Evolutionary conservation across 2,888 invertebrate species (phyloP).

Genomic region (Pandemis heparana): DNA sequence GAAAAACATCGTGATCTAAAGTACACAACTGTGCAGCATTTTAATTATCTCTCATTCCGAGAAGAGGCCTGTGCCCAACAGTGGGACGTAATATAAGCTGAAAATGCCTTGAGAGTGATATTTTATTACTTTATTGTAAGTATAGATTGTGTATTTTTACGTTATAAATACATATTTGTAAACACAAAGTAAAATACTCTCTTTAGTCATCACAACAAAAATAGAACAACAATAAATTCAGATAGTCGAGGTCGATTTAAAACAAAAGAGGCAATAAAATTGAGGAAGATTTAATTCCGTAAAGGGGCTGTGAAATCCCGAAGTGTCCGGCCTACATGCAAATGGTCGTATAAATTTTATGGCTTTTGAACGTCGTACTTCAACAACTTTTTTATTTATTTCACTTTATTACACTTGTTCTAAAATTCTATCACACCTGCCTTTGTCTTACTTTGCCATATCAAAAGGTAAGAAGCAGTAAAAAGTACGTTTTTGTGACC

Average conservation of each 20-base stretch:
- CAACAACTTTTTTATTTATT: constrained; percentile 44
- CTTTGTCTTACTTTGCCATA: constrained; percentile 36
- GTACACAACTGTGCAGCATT: no score
- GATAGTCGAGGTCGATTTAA: constrained; percentile 31
- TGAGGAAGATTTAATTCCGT: constrained; percentile 44
- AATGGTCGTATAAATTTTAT: constrained; percentile 48
- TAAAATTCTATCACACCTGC: constrained; percentile 43
- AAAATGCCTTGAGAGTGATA: no score
- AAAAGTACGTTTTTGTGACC: constrained; percentile 35
- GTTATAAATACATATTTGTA: neutral
- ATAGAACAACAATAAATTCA: constrained; percentile 18
- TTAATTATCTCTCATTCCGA: no score
- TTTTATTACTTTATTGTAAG: no score
- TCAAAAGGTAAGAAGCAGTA: constrained; percentile 34
- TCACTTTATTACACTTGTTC: constrained; percentile 43
- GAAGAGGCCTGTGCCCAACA: no score
- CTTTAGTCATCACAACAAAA: neutral
- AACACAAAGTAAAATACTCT: neutral
- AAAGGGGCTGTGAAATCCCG: constrained; percentile 45
- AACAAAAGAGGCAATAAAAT: constrained; percentile 44
- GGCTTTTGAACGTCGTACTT: constrained; percentile 44
- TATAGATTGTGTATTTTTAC: neutral
- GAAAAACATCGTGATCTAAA: no score
- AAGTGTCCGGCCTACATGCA: constrained; percentile 46
- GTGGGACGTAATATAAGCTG: no score